Evolutionary conservation across 2,113 vertebrate species (phyloP).

Genomic region (Centrocercus urophasianus): DNA sequence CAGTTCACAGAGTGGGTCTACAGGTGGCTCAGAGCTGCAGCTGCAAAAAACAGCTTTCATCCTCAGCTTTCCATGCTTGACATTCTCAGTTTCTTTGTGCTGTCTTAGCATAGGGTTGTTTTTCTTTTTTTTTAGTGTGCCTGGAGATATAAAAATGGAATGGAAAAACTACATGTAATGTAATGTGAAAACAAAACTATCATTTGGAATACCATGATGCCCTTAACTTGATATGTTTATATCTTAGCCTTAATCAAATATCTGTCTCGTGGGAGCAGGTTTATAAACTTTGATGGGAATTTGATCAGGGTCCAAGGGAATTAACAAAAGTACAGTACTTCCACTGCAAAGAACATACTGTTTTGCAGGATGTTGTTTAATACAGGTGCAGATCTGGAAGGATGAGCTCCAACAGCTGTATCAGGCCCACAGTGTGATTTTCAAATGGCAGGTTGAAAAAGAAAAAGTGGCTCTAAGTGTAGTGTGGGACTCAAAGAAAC

Average conservation of each 20-base stretch:
- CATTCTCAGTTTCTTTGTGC: not conserved
- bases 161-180: not conserved
- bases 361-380: not conserved
- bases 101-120: not conserved
- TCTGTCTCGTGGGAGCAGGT: not conserved
- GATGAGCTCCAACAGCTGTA: not conserved
- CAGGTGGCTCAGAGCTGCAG: not conserved
- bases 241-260: not conserved
- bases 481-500: not conserved
- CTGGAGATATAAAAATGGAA: not conserved
- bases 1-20: not conserved
- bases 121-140: not conserved
- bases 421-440: not conserved
- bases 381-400: not conserved
- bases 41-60: not conserved
- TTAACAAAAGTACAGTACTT: not conserved
- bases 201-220: rapidly evolving
- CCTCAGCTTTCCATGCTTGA: not conserved
- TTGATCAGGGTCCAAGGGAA: not conserved
- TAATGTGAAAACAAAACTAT: not conserved
- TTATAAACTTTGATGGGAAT: not conserved
- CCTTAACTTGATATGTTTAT: not conserved
- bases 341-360: not conserved
- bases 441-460: not conserved
- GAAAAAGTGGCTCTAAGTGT: not conserved